These are phyloP conservation scores for Scelioninae gen. 2 DNA, from an alignment of 2,888 invertebrate species.

Conservation along the genomic window DNA sequence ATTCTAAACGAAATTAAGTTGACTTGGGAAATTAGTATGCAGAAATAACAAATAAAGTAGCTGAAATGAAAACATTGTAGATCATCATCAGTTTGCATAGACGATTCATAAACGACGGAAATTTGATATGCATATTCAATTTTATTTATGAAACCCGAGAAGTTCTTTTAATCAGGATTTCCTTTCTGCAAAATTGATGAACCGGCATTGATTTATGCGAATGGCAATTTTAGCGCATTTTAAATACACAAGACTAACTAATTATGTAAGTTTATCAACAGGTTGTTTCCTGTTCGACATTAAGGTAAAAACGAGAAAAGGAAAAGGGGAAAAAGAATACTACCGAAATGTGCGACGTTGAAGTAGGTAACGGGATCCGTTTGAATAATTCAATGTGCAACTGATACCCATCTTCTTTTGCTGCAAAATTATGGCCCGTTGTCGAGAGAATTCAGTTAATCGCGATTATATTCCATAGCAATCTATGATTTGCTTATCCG, in stretches of 20 bases:
- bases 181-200: conserved; percentile 23
- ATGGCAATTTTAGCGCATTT: conserved; percentile 17
- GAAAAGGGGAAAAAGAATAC: too few species aligned
- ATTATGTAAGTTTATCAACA: conserved; percentile 54
- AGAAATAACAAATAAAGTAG: conserved; percentile 45
- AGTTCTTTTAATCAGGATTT: conserved; percentile 21
- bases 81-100: conserved; percentile 21
- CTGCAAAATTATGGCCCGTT: conserved; percentile 26
- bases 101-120: conserved; percentile 21
- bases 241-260: conserved; percentile 29
- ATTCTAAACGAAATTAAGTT: conserved; percentile 35
- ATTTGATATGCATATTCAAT: conserved; percentile 40
- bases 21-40: conserved; percentile 46
- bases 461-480: conserved; percentile 39
- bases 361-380: background rate
- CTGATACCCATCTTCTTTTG: conserved; percentile 8
- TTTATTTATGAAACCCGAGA: conserved; percentile 24
- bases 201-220: conserved; percentile 20
- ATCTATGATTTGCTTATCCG: conserved; percentile 44
- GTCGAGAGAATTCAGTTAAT: conserved; percentile 35
- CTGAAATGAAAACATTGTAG: conserved; percentile 16
- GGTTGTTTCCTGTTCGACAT: conserved; percentile 39
- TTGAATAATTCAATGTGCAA: conserved; percentile 20
- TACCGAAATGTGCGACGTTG: background rate
- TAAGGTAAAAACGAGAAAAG: conserved; percentile 25